Conservation (phyloP, 2,888 invertebrate genomes). For the Acanthacorydalis orientalis region DNA sequence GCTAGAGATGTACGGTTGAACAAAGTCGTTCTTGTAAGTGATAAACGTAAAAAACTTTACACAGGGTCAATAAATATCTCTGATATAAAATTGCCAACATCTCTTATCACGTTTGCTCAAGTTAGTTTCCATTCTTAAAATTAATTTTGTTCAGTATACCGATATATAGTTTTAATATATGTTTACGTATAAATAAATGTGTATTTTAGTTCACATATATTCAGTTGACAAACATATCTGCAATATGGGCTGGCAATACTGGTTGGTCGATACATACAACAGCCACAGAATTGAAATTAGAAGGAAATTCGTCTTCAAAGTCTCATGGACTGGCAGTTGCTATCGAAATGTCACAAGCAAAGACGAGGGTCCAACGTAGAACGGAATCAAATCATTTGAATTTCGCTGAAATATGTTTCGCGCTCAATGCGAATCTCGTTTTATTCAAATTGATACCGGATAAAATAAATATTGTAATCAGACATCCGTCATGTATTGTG, state of each 20-base stretch:
- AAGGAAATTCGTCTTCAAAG: constrained; percentile 49
- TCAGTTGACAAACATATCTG: constrained; percentile 57
- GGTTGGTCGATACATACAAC: constrained; percentile 55
- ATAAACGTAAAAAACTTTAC: constrained; percentile 15
- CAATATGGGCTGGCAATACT: constrained; percentile 42
- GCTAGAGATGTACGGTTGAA: constrained; percentile 65
- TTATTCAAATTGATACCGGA: constrained; percentile 23
- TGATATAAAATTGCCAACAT: constrained; percentile 58
- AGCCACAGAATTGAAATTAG: constrained; percentile 49
- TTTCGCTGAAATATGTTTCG: constrained; percentile 55
- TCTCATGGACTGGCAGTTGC: constrained; percentile 57
- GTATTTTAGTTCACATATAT: constrained; percentile 63
- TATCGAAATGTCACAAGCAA: constrained; percentile 45
- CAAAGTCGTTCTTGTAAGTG: constrained; percentile 42
- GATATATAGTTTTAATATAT: too few relatives aligned
- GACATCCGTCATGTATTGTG: constrained; percentile 4
- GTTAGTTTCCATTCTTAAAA: constrained; percentile 25
- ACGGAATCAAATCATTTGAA: constrained; percentile 28
- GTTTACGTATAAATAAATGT: background rate
- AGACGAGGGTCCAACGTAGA: constrained; percentile 34
- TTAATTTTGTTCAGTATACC: background rate
- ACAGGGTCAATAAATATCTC: constrained; percentile 43
- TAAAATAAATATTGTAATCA: constrained; percentile 2
- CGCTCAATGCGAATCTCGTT: constrained; percentile 57
- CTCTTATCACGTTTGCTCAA: constrained; percentile 69